These are phyloP conservation scores for Mimachlamys varia DNA, from an alignment of 2,888 invertebrate species.

Conservation along the genomic window DNA sequence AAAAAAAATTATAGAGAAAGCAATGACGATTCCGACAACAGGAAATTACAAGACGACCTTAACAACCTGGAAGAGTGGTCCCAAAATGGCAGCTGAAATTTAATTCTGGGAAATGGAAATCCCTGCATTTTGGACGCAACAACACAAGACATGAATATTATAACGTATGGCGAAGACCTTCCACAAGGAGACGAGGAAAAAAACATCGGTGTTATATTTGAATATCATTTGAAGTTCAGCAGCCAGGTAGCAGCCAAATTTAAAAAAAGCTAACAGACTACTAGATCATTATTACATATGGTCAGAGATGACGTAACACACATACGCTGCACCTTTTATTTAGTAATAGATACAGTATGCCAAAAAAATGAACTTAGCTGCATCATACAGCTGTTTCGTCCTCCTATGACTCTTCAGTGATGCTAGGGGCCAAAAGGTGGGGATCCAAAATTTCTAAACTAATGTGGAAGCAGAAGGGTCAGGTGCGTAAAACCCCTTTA, in stretches of 20 bases:
- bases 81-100: too few relatives aligned
- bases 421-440: too few relatives aligned
- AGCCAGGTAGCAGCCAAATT: neutral
- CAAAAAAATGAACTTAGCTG: too few relatives aligned
- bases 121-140: neutral
- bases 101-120: too few relatives aligned
- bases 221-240: neutral
- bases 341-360: too few relatives aligned
- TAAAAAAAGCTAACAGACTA: constrained; percentile 26
- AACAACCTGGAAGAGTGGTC: too few relatives aligned
- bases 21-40: neutral
- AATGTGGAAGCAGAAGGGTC: too few relatives aligned
- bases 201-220: constrained; percentile 36
- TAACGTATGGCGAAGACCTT: constrained; percentile 11
- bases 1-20: constrained; percentile 40
- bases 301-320: neutral
- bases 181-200: neutral
- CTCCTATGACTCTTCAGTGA: too few relatives aligned
- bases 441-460: too few relatives aligned
- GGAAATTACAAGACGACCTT: neutral
- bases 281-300: constrained; percentile 34
- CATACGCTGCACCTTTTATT: too few relatives aligned
- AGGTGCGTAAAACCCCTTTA: too few relatives aligned
- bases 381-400: too few relatives aligned
- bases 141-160: neutral